A percentile compares a stretch with the other conserved stretches of the same genome.
Conservation (phyloP, 2,888 invertebrate genomes). For the Microdon myrmicae region DNA sequence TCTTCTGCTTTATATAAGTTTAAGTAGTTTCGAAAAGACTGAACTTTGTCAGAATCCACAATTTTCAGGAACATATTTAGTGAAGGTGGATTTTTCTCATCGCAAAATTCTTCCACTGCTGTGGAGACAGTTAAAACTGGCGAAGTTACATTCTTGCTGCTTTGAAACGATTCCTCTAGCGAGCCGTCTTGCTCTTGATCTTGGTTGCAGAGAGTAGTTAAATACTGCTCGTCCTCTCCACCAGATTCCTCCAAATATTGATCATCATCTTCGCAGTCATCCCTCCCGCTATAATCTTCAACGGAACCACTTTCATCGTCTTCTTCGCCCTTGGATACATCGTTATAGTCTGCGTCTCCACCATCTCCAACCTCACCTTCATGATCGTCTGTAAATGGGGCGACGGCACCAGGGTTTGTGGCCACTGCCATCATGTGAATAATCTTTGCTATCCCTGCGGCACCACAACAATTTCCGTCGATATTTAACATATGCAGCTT, state of each 20-base stretch:
- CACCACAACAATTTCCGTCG: constrained; percentile 75
- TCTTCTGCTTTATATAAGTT: constrained; percentile 62
- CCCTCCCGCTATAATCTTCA: too few relatives aligned
- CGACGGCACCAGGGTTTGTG: constrained; percentile 69
- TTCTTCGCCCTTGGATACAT: constrained; percentile 58
- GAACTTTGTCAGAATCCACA: constrained; percentile 59
- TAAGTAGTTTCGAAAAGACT: constrained; percentile 59
- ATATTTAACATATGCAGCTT: constrained; percentile 70
- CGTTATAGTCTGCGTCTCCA: constrained; percentile 14
- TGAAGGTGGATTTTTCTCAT: constrained; percentile 60
- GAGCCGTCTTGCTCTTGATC: too few relatives aligned
- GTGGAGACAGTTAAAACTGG: too few relatives aligned
- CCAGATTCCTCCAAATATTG: constrained; percentile 57
- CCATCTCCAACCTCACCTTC: constrained; percentile 70
- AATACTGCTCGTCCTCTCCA: constrained; percentile 55
- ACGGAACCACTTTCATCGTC: constrained; percentile 70
- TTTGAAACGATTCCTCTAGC: constrained; percentile 53
- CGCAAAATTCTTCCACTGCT: constrained; percentile 61
- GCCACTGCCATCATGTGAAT: constrained; percentile 65
- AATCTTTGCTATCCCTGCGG: constrained; percentile 66
- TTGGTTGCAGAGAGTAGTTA: constrained; percentile 32
- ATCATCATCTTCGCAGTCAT: constrained; percentile 60
- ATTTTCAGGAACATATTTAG: constrained; percentile 61
- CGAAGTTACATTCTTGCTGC: constrained; percentile 51
- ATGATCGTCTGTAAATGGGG: constrained; percentile 73